Evolutionary conservation across 2,888 invertebrate species (phyloP).

Genomic region (Drosophila fulvimacula): DNA sequence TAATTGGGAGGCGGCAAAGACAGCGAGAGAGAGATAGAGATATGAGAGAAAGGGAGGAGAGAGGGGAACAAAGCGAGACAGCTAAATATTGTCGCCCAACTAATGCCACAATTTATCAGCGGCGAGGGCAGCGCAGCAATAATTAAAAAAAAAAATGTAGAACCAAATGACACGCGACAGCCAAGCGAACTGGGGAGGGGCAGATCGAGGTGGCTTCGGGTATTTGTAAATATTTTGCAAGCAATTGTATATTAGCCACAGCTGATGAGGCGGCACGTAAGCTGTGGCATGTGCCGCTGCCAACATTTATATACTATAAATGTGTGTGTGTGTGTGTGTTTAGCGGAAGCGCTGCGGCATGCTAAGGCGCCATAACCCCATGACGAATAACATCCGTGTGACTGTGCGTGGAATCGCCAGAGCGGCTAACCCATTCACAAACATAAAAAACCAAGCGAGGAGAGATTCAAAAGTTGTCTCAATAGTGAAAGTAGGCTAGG

Average conservation of each 20-base stretch:
- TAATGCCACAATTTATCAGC: constrained; percentile 50
- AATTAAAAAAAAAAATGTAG: constrained; percentile 60
- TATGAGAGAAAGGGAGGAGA: not conserved
- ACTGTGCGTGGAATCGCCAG: constrained; percentile 50
- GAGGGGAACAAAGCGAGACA: not conserved
- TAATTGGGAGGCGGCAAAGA: constrained; percentile 27
- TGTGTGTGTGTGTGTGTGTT: constrained; percentile 20
- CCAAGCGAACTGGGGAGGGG: constrained; percentile 2
- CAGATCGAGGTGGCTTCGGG: not conserved
- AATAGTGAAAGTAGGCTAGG: not conserved
- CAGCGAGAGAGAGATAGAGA: not conserved
- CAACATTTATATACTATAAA: not conserved
- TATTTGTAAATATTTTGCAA: constrained; percentile 28
- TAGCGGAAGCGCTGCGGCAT: constrained; percentile 68
- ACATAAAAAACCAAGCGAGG: constrained; percentile 39
- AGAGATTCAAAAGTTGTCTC: not conserved
- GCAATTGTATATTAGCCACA: constrained; percentile 38
- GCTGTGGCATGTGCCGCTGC: constrained; percentile 25
- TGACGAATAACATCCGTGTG: constrained; percentile 52
- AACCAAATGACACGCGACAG: constrained; percentile 66
- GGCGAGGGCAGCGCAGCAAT: constrained; percentile 42
- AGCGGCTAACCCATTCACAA: constrained; percentile 42
- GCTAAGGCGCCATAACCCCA: constrained; percentile 72
- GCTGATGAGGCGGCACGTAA: constrained; percentile 30
- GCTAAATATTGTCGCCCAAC: constrained; percentile 24